A percentile compares a stretch with the other conserved stretches of the same genome.
Conservation (phyloP, 2,888 invertebrate species). For the Ischnura elegans region DNA sequence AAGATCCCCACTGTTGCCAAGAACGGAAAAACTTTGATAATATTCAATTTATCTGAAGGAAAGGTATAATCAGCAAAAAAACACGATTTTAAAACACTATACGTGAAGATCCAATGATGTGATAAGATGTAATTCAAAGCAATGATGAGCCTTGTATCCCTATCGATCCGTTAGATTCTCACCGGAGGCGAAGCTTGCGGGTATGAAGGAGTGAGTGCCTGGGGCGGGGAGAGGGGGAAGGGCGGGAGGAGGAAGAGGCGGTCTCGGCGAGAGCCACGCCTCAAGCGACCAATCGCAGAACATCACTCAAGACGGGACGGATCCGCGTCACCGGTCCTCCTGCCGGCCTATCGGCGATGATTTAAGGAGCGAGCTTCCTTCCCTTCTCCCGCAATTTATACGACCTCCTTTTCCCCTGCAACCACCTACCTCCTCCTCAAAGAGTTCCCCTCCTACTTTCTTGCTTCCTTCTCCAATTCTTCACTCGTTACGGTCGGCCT, state of each 20-base stretch:
- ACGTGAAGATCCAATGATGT: no score
- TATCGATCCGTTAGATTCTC: no score
- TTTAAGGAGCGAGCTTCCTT: not conserved
- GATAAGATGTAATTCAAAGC: no score
- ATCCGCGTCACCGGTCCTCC: conserved; percentile 39
- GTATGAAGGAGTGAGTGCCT: not conserved
- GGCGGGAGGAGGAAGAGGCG: not conserved
- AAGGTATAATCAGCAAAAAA: no score
- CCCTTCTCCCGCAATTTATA: not conserved
- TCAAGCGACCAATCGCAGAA: conserved; percentile 33
- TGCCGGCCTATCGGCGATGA: conserved; percentile 44
- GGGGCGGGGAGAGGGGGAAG: not conserved
- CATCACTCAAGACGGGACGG: conserved; percentile 42
- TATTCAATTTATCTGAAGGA: no score
- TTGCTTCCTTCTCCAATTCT: not conserved
- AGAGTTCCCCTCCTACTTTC: not conserved
- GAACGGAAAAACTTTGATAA: no score
- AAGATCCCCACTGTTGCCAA: no score
- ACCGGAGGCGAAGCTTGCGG: not conserved
- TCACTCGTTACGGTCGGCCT: no score
- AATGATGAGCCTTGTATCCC: no score
- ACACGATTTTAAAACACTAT: no score
- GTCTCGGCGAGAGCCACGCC: conserved; percentile 17
- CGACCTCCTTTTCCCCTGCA: not conserved
- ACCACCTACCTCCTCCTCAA: not conserved